These are phyloP conservation scores for Baryphthengus martii DNA, from an alignment of 2,113 vertebrate genomes.

Conservation along the genomic window DNA sequence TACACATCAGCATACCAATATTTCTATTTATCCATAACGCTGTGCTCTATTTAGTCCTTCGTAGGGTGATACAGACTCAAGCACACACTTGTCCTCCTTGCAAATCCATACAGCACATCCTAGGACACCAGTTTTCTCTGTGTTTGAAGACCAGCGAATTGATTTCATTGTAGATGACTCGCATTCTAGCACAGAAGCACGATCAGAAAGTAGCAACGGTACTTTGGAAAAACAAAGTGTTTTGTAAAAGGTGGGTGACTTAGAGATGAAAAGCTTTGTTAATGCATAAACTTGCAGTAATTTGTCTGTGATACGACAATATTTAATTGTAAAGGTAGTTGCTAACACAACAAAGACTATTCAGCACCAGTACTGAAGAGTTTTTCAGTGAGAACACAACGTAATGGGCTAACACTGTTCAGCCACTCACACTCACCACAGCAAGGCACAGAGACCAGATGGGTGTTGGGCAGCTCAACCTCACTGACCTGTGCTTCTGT, in stretches of 20 bases:
- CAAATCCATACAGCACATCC: not conserved
- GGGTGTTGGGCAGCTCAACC: not conserved
- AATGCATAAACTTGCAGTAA: not conserved
- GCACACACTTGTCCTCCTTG: not conserved
- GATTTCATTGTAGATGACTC: not conserved
- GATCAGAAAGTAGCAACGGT: not conserved
- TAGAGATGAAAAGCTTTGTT: not conserved
- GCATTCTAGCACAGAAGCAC: not conserved
- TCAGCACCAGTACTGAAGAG: not conserved
- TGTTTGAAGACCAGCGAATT: not conserved
- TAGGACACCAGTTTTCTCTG: not conserved
- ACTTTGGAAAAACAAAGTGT: not conserved
- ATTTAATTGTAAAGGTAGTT: not conserved
- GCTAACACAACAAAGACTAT: not conserved
- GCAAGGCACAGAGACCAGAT: not conserved
- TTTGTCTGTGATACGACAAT: not conserved
- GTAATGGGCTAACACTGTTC: not conserved
- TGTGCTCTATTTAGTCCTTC: not conserved
- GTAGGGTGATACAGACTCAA: not conserved
- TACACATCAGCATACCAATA: rapidly evolving
- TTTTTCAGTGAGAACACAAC: too few relatives aligned
- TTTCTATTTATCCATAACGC: not conserved
- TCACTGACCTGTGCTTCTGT: not conserved
- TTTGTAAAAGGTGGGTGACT: not conserved
- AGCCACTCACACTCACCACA: not conserved